Percentiles rank a stretch among this genome's conserved stretches.
phyloP scores from a whole-genome alignment of 2,797 vertebrate genomes.

The Serranus cabrilla region DNA sequence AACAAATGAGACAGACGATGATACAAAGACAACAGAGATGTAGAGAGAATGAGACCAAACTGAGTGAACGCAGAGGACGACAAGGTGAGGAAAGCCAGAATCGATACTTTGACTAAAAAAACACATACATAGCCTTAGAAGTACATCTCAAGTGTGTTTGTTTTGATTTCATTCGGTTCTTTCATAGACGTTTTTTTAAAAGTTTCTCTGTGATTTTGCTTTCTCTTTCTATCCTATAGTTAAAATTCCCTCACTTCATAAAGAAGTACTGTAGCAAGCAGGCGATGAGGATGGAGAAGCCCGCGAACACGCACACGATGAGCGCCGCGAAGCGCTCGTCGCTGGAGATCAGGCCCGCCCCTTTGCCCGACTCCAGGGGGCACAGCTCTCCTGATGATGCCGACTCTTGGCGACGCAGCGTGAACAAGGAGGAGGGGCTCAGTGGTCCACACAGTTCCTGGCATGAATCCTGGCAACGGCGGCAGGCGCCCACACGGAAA shows the following conservation, averaged over 20 bases:
- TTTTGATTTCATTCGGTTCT: constrained; percentile 78
- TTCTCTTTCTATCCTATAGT: constrained; percentile 83
- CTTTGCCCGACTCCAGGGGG: constrained; percentile 80
- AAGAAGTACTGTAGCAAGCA: constrained; percentile 98
- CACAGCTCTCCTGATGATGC: constrained; percentile 84
- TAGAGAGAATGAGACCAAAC: constrained; percentile 73
- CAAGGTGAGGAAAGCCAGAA: constrained; percentile 68
- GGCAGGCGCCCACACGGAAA: constrained; percentile 94
- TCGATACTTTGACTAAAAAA: constrained; percentile 67
- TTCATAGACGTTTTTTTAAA: constrained; percentile 70
- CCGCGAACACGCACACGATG: constrained; percentile 93
- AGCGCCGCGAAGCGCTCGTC: constrained; percentile 97
- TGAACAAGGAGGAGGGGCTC: constrained; percentile 93
- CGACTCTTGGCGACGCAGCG: constrained; percentile 88
- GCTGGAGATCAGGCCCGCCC: constrained; percentile 89
- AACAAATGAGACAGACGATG: constrained; percentile 77
- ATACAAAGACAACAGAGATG: constrained; percentile 84
- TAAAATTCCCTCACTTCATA: constrained; percentile 93
- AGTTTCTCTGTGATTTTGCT: constrained; percentile 75
- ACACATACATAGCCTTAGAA: constrained; percentile 88
- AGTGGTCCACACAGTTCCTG: constrained; percentile 96
- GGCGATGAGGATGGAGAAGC: constrained; percentile 94
- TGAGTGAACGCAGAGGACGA: constrained; percentile 65
- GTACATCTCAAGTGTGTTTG: constrained; percentile 88
- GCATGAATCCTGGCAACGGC: constrained; percentile 93